A percentile compares a stretch with the other conserved stretches of the same genome.
These are phyloP conservation scores for Pseudomugil gertrudae DNA, from an alignment of 2,797 vertebrate species.

Conservation along the genomic window DNA sequence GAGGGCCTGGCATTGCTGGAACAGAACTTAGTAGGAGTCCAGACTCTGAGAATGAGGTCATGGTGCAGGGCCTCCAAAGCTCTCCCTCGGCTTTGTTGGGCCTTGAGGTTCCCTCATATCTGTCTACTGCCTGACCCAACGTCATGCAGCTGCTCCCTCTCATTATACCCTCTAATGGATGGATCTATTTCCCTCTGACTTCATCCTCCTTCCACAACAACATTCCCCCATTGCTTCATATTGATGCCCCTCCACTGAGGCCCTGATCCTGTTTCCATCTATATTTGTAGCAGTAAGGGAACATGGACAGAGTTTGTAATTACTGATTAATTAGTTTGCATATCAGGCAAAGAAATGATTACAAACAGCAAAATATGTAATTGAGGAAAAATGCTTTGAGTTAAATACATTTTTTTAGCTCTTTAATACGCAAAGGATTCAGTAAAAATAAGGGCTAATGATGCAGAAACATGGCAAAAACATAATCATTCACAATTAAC, in stretches of 20 bases:
- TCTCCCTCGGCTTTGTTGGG: constrained; percentile 30
- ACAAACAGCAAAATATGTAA: not conserved
- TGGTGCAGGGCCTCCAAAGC: constrained; percentile 39
- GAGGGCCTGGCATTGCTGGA: constrained; percentile 5
- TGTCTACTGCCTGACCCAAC: constrained; percentile 70
- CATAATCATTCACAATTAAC: not conserved
- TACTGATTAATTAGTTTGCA: not conserved
- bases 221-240: constrained; percentile 54
- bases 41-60: constrained; percentile 65
- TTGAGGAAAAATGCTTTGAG: not conserved
- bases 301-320: not conserved
- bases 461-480: not conserved
- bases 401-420: not conserved
- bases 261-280: constrained; percentile 20
- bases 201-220: constrained; percentile 76
- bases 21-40: constrained; percentile 36
- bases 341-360: not conserved
- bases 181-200: constrained; percentile 82
- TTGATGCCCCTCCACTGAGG: constrained; percentile 37
- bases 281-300: constrained; percentile 19
- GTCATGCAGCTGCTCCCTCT: constrained; percentile 82
- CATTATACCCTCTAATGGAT: constrained; percentile 80
- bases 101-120: constrained; percentile 69
- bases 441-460: constrained; percentile 4
- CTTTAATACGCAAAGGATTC: not conserved